Base-by-base conservation (phyloP, 2,797 vertebrate genomes). In the Anniella stebbinsi region DNA sequence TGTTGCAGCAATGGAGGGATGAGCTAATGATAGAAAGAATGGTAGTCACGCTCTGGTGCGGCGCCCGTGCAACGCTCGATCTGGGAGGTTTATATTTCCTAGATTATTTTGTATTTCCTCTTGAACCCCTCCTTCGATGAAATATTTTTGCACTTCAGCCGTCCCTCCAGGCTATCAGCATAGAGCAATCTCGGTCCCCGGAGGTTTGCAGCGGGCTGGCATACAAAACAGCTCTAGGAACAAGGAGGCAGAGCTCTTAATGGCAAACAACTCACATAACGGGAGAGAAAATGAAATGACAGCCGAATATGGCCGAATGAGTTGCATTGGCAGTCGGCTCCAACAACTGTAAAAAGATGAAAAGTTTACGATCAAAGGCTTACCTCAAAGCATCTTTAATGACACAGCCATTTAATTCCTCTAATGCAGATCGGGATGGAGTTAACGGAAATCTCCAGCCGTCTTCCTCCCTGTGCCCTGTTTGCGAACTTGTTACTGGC, bases 391-490 rank as follows among this genome's bases (percentile, higher is more conserved):
- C 93, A 72, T 95, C 94, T 41, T 90, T 93, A 94, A 94, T 93
- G 94, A 91, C 93, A 92, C 89, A 88, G 54, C 87, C 83, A 4
- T 93, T 94, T 93, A 89, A 88, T 94, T 88, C 28, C 0, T 93
- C 93, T 94, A 93, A 88, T 92, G 91, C 91, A 82, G 80, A 93
- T 91, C 89, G 93, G 95, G 96, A 95, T 93, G 94, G 92, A 95
- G 93, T 95, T 94, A 93, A 95, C 78, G 87, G 86, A 91, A 92
- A 93, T 88, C 93, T 93, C 91, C 90, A 92, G 91, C 86, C 84
- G 57, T 60, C 0, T 12, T 89, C 82, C 41, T n/a, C 57, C 75
- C 82, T 91, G 80, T 78, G 70, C 91, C 90, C 92, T 93, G 85
- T 93, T 95, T 90, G 89, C 89, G 91, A 92, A 92, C 93, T 87